Base-by-base conservation (phyloP, 1,140 invertebrate species). In the Pentalonia nigronervosa region DNA sequence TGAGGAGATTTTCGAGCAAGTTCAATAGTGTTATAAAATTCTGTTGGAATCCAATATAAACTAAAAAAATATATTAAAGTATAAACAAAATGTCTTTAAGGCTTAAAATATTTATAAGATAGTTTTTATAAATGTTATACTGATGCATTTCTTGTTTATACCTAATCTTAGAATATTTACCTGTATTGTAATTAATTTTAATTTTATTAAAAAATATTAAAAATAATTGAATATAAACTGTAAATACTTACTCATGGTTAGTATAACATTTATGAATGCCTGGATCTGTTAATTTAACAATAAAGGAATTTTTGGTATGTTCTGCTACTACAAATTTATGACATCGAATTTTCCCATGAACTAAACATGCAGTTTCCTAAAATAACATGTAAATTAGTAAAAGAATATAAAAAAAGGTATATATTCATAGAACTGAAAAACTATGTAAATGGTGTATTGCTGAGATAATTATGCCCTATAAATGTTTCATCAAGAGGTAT, bases 301-400 rank as follows among this genome's bases (percentile, higher is more conserved):
- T 96, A 93, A 98, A 97, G 60, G 96, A 95, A 94, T 96, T 96
- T 81, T 96, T 96, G 41, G 96, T 96, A 94, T 97, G 97, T 41
- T 96, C 95, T 93, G 96, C 96, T 23, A 99, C 97, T 94, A 98
- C 95, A 76, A 99, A 95, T 95, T 98, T 98, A n/a, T 97, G 96
- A 95, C 98, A 98, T 86, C 98, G 96, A 93, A 99, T 97, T 94
- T 97, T 97, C n/a, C 97, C 98, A 96, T 99, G 98, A 86, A 97
- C 96, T 56, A 98, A 96, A 53, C 96, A 96, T 94, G 97, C 97
- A 95, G 98, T 97, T 94, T 97, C 96, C 96, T 97, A 94, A 20
- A 95, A 95, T 91, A 36, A 91, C 20, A 36, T 14, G 9, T 56
- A 36, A 53, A 50, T 41, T 45, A 84, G 21, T 34, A 48, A 88